Evolutionary conservation across 2,113 vertebrate genomes (phyloP).

Genomic region (Notothenia rossii): DNA sequence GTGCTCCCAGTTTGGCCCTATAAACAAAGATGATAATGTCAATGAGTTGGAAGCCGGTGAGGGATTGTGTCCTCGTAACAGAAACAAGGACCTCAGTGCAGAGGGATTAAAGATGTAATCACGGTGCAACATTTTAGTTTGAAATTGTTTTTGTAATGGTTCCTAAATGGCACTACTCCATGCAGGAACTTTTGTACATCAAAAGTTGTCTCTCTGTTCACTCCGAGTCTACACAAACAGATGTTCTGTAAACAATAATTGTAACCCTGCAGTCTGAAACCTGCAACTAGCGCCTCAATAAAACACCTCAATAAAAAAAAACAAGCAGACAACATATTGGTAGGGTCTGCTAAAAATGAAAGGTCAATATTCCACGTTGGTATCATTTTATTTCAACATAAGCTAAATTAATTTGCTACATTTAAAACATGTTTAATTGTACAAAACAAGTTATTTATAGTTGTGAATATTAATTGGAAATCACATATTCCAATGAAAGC

Average conservation of each 20-base stretch:
- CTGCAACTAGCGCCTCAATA: neutral
- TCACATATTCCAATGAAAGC: neutral
- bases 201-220: neutral
- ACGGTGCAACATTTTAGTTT: neutral
- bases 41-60: neutral
- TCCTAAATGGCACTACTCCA: neutral
- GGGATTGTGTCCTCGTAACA: neutral
- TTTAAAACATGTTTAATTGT: too few species aligned
- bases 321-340: neutral
- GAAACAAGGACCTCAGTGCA: neutral
- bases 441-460: too few species aligned
- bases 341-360: neutral
- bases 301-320: neutral
- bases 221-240: neutral
- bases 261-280: neutral
- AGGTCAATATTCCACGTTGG: neutral
- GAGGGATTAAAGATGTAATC: neutral
- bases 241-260: neutral
- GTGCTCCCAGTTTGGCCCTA: neutral
- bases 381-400: neutral
- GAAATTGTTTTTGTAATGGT: too few species aligned
- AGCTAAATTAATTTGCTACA: neutral
- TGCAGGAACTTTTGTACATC: neutral
- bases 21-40: neutral
- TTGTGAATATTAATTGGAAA: neutral